These are phyloP conservation scores for Enteromius trimaculatus DNA, from an alignment of 2,797 vertebrate species.

Conservation along the genomic window DNA sequence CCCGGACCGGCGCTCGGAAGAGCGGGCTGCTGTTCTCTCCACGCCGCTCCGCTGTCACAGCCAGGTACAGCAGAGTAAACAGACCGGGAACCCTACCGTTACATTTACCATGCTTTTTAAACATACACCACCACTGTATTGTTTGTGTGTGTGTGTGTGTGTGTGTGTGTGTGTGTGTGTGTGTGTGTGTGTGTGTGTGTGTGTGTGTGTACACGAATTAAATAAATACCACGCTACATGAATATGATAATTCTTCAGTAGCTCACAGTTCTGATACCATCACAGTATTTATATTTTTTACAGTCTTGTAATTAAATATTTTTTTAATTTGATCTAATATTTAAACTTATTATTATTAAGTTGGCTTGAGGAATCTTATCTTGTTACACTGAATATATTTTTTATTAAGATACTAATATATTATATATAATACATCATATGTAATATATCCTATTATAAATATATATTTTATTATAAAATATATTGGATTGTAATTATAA, in stretches of 20 bases:
- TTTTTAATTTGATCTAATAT: neutral
- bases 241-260: neutral
- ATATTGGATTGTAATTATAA: no score
- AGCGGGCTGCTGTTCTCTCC: constrained; percentile 76
- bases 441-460: neutral
- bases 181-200: no score
- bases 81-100: neutral
- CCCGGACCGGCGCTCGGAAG: constrained; percentile 69
- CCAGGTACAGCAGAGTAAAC: constrained; percentile 63
- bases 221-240: neutral
- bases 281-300: neutral
- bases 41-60: constrained; percentile 69
- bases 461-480: neutral
- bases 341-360: no score
- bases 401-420: no score
- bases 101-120: neutral
- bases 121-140: neutral
- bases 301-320: neutral
- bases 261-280: neutral
- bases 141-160: neutral
- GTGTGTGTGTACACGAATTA: neutral
- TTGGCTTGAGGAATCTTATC: no score
- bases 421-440: no score
- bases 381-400: neutral
- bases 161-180: no score